phyloP scores from a whole-genome alignment of 2,888 invertebrate genomes.

The Sphaerophoria rueppellii region DNA sequence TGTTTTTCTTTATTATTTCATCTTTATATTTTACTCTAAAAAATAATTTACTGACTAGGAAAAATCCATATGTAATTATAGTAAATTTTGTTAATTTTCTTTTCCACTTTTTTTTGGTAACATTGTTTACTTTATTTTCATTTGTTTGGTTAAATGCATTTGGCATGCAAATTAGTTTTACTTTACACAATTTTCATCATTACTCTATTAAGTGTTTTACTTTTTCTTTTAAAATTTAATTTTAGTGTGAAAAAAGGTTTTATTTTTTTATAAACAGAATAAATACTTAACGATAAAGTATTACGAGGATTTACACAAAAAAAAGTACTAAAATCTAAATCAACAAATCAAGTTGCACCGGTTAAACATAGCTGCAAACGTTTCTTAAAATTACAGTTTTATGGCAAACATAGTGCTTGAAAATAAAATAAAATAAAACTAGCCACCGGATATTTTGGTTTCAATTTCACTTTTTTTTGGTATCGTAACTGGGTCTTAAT shows the following conservation, averaged over 20 bases:
- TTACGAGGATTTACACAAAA: constrained; percentile 9
- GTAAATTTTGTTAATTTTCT: constrained; percentile 20
- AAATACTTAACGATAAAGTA: constrained; percentile 25
- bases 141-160: constrained; percentile 23
- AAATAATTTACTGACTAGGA: constrained; percentile 73
- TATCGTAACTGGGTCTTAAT: constrained; percentile 21
- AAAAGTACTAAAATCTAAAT: too few relatives aligned
- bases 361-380: constrained; percentile 20
- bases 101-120: constrained; percentile 24
- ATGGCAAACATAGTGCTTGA: constrained; percentile 54
- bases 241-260: constrained; percentile 9
- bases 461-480: constrained; percentile 33
- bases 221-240: neutral
- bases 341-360: too few relatives aligned
- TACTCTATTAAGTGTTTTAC: constrained; percentile 12
- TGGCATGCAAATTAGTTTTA: constrained; percentile 29
- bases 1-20: constrained; percentile 49
- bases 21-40: constrained; percentile 70
- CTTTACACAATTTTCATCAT: constrained; percentile 15
- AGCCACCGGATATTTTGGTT: constrained; percentile 25
- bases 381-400: constrained; percentile 37
- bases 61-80: constrained; percentile 60
- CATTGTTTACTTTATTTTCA: constrained; percentile 10
- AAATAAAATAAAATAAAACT: neutral
- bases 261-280: constrained; percentile 5